phyloP scores from a whole-genome alignment of 2,888 invertebrate genomes.

The Rhogogaster chlorosoma region DNA sequence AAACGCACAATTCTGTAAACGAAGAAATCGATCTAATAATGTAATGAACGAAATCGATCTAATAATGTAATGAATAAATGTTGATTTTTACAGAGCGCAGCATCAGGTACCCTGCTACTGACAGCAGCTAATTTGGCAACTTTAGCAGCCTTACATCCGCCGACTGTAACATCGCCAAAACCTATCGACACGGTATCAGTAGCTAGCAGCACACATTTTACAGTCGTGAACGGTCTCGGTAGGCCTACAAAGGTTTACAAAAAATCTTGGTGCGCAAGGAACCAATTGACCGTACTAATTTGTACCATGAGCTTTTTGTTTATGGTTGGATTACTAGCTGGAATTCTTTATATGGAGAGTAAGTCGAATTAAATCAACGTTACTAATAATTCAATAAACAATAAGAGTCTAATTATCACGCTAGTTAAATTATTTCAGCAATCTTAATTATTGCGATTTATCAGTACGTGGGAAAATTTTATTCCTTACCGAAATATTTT shows the following conservation, averaged over 20 bases:
- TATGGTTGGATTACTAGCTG: slow-evolving; percentile 88
- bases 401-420: not conserved
- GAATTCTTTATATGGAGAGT: slow-evolving; percentile 92
- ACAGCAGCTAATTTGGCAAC: slow-evolving; percentile 87
- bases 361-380: slow-evolving; percentile 77
- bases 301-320: slow-evolving; percentile 91
- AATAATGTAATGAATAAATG: not conserved
- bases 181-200: slow-evolving; percentile 86
- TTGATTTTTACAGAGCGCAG: slow-evolving; percentile 84
- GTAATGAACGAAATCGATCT: not conserved
- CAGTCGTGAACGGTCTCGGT: slow-evolving; percentile 89
- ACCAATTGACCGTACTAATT: slow-evolving; percentile 90
- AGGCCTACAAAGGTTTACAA: slow-evolving; percentile 82
- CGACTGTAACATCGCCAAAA: slow-evolving; percentile 78
- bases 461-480: not conserved
- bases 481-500: no score
- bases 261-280: slow-evolving; percentile 86
- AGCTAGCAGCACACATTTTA: slow-evolving; percentile 93
- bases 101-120: slow-evolving; percentile 88
- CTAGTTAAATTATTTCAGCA: not conserved
- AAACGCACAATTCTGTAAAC: not conserved
- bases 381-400: slow-evolving; percentile 14
- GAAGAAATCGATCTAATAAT: not conserved
- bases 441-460: not conserved
- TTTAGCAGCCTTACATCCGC: slow-evolving; percentile 77